Evolutionary conservation across 2,113 vertebrate genomes (phyloP), one percentile per base, ranked within the genome.

Genomic region (Elephas maximus): DNA sequence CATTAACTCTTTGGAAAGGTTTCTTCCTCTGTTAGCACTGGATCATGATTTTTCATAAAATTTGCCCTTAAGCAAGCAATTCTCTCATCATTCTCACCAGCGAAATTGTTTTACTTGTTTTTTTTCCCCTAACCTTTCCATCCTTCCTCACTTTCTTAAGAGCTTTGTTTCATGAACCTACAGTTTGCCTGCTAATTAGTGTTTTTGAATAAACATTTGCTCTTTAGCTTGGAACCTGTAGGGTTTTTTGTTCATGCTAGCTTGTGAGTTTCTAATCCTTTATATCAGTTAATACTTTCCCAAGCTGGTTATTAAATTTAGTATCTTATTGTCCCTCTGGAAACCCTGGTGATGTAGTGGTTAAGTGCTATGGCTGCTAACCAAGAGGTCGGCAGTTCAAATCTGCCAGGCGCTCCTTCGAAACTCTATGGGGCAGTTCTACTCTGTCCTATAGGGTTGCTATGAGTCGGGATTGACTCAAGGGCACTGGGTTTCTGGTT

Each of bases 31-130:
- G 84, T 63, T 96, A 97, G 71, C 95, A 97, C 93, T 87, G 84
- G 91, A 92, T 98, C 93, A 91, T 79, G 97, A 94, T 95, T 98
- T 98, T 97, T 97, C 98, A 97, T 98, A 98, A 87, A 97, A 97
- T 92, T 94, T 92, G 92, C 94, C 92, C 94, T 96, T 97, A 83
- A 97, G 96, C 86, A 78, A 97, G 95, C 88, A 93, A 71, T 86
- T 95, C 98, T 95, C 77, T 97, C 97, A 97, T 98, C 84, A 90
- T 95, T 96, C 80, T 96, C 93, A 91, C 94, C 63, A 95, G 82
- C 74, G 90, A 96, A 98, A 98, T 97, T 97, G 96, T 96, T 93
- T 96, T 82, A 94, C 90, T 92, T 74, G 37, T 76, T 93, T 1
- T 3, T 9, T 57, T 17, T 0, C 20, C 94, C 15, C 96, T 81